phyloP scores from a whole-genome alignment of 2,797 vertebrate genomes.

The Eupleurogrammus muticus region DNA sequence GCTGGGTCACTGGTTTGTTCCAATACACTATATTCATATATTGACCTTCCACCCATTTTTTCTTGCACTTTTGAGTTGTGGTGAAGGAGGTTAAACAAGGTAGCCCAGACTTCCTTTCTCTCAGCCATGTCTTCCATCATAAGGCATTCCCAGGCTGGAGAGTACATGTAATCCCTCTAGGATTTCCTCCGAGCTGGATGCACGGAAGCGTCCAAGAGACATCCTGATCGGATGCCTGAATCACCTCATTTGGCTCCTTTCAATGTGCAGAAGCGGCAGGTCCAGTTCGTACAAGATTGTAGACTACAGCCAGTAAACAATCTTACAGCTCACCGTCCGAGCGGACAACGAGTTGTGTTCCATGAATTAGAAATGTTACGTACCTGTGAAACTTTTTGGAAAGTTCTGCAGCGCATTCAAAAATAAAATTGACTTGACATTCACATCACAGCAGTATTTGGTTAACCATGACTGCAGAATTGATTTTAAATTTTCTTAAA shows the following conservation, averaged over 20 bases:
- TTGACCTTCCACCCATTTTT: not conserved
- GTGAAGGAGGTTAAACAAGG: conserved; percentile 4
- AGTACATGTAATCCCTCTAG: conserved; percentile 25
- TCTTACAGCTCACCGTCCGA: not conserved
- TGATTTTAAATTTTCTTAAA: too few species aligned
- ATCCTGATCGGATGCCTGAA: conserved; percentile 12
- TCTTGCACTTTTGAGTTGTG: not conserved
- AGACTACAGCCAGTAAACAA: not conserved
- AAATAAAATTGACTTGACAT: too few species aligned
- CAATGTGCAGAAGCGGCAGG: not conserved
- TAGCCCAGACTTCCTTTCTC: not conserved
- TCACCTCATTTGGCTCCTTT: conserved; percentile 15
- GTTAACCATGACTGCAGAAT: too few species aligned
- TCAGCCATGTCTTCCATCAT: conserved; percentile 14
- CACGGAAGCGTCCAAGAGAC: conserved; percentile 4
- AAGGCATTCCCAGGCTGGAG: conserved; percentile 34
- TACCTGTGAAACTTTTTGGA: not conserved
- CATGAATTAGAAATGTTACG: not conserved
- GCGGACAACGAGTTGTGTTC: not conserved
- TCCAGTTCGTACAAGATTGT: not conserved
- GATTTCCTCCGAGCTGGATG: conserved; percentile 14
- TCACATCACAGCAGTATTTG: too few species aligned
- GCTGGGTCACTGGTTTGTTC: not conserved
- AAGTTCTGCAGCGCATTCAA: too few species aligned
- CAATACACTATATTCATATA: not conserved